Percentiles rank a stretch among this genome's conserved stretches.
Conservation (phyloP, 2,888 invertebrate genomes). For the Saturnia pavonia region DNA sequence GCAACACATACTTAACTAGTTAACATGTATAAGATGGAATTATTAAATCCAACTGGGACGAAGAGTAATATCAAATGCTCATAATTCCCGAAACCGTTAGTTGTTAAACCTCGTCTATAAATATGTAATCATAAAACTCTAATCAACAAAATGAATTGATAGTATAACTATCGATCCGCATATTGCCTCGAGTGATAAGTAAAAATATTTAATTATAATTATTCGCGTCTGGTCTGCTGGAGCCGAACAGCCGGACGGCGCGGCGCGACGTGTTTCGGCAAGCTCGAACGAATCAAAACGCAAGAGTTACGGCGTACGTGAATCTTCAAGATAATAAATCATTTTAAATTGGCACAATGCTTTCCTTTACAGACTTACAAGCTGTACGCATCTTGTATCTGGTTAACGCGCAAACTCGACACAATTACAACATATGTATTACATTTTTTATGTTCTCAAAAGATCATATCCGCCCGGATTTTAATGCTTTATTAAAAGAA, state of each 20-base stretch:
- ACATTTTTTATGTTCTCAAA: not conserved
- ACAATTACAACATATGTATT: not conserved
- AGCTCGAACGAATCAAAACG: not conserved
- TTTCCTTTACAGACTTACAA: constrained; percentile 5
- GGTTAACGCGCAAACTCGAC: not conserved
- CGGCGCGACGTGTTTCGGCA: too few species aligned
- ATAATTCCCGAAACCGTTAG: not conserved
- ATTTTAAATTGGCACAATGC: constrained; percentile 8
- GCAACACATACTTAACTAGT: too few species aligned
- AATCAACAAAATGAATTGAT: constrained; percentile 1
- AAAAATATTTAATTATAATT: not conserved
- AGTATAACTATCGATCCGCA: not conserved
- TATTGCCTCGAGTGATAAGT: not conserved
- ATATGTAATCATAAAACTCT: not conserved
- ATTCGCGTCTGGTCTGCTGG: not conserved
- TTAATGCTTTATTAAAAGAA: not conserved
- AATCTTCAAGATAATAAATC: constrained; percentile 12
- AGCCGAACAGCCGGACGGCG: not conserved
- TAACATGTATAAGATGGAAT: not conserved
- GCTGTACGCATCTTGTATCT: not conserved
- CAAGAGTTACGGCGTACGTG: not conserved
- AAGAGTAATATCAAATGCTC: not conserved
- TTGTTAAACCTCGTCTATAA: not conserved
- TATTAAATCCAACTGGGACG: not conserved
- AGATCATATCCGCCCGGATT: not conserved